Evolutionary conservation across 2,797 vertebrate genomes (phyloP), one percentile per base, ranked within the genome.

Genomic region (Pangasius larnaudii): DNA sequence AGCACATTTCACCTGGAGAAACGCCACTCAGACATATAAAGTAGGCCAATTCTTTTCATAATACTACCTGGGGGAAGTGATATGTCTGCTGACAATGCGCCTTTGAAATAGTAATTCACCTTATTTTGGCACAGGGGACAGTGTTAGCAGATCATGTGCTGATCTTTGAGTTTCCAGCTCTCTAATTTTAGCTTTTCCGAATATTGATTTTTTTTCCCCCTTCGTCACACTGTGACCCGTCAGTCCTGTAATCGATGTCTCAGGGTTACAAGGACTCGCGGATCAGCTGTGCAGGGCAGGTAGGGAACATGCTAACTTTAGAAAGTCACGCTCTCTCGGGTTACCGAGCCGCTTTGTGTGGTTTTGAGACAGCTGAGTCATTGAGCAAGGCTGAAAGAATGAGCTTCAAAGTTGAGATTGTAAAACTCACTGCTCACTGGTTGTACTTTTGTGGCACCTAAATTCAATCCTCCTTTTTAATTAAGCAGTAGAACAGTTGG

Each of bases 141-240:
- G 79, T 5, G 59, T 53, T 5, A 91, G 69, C 88, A 85, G 91
- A 89, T 88, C 85, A 11, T 39, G 80, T 82, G 80, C 80, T 84
- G 87, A 90, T 89, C 84, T 86, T 86, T 63, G 42, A 5, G 42
- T 67, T 67, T 80, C 81, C 84, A 74, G 84, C 11, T 24, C 77
- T 81, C 87, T 89, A 91, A 91, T 89, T 90, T 90, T 86, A 90
- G 88, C 67, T 65, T 58, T 85, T 85, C n/a, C 53, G 7, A 79
- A 61, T 86, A 91, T 92, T 84, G 91, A 90, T 91, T 88, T 83
- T 86, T 85, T 42, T 67, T 84, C n/a, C 9, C 5, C 58, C 16
- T 77, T 65, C 30, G 49, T n/a, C 86, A 72, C 65, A 3, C 5
- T 2, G 75, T 74, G 88, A 91, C 90, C 87, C 51, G 84, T 78